phyloP scores from a whole-genome alignment of 2,888 invertebrate genomes.

The Ypsolopha scabrella region DNA sequence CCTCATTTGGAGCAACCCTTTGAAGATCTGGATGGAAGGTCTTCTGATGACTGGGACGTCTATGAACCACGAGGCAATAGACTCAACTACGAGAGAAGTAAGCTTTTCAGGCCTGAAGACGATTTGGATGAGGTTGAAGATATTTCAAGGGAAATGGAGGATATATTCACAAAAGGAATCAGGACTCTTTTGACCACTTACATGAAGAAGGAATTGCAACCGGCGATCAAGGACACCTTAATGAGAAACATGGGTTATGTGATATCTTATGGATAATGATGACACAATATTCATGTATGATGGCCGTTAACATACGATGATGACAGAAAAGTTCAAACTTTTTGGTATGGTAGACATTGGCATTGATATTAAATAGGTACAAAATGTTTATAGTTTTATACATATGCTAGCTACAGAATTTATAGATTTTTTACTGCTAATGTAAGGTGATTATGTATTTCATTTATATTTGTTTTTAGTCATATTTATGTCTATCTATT shows the following conservation, averaged over 20 bases:
- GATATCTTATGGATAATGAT: slow-evolving; percentile 79
- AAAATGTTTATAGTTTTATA: no score
- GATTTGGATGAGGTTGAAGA: slow-evolving; percentile 73
- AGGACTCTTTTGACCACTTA: slow-evolving; percentile 83
- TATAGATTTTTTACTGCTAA: no score
- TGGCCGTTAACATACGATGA: neutral
- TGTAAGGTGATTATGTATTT: no score
- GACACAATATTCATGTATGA: neutral
- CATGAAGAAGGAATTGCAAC: slow-evolving; percentile 86
- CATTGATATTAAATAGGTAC: no score
- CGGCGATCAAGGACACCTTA: slow-evolving; percentile 86
- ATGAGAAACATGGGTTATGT: slow-evolving; percentile 92
- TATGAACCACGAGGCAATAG: slow-evolving; percentile 45
- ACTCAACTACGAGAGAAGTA: slow-evolving; percentile 56
- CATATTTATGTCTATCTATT: no score
- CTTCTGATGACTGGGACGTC: slow-evolving; percentile 42
- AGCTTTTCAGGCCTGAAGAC: slow-evolving; percentile 61
- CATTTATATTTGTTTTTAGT: no score
- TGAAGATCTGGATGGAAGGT: slow-evolving; percentile 30
- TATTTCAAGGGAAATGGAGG: slow-evolving; percentile 85
- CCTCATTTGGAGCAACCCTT: slow-evolving; percentile 27
- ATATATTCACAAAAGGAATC: slow-evolving; percentile 86
- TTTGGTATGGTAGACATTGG: no score
- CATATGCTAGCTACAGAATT: no score
- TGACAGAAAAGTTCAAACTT: no score